These are phyloP conservation scores for Morelia viridis DNA, from an alignment of 2,797 vertebrate genomes.

Conservation along the genomic window DNA sequence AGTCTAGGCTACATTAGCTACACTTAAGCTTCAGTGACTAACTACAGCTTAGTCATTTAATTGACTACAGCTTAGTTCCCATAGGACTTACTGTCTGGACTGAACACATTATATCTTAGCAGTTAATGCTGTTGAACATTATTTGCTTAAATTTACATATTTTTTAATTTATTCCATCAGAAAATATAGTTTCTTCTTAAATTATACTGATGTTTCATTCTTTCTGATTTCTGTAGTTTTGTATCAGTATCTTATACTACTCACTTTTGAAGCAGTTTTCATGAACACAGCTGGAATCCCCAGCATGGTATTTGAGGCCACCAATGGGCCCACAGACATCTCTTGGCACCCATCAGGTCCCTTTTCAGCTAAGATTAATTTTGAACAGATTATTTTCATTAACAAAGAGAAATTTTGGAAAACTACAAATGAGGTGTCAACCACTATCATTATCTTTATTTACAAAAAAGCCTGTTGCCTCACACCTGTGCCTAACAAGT, in stretches of 20 bases:
- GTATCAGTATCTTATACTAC: not conserved
- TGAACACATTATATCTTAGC: not conserved
- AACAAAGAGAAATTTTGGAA: not conserved
- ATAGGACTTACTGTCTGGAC: not conserved
- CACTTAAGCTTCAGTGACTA: not conserved
- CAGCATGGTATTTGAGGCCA: not conserved
- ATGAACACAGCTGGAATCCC: no score
- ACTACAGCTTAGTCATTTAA: not conserved
- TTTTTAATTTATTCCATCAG: not conserved
- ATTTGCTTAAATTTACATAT: not conserved
- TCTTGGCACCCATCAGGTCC: not conserved
- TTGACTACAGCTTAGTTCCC: not conserved
- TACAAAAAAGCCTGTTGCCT: not conserved
- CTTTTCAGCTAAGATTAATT: not conserved
- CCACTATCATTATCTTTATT: no score
- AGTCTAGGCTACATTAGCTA: not conserved
- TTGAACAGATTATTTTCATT: not conserved
- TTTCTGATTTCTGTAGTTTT: not conserved
- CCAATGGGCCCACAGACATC: not conserved
- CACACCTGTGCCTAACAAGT: not conserved
- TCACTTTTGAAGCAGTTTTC: not conserved
- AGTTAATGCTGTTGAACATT: not conserved
- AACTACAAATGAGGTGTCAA: not conserved
- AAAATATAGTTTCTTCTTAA: not conserved
- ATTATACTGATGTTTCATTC: not conserved